Percentiles rank a stretch among this genome's conserved stretches.
Conservation (phyloP, 2,113 vertebrate genomes). For the Suricata suricatta region DNA sequence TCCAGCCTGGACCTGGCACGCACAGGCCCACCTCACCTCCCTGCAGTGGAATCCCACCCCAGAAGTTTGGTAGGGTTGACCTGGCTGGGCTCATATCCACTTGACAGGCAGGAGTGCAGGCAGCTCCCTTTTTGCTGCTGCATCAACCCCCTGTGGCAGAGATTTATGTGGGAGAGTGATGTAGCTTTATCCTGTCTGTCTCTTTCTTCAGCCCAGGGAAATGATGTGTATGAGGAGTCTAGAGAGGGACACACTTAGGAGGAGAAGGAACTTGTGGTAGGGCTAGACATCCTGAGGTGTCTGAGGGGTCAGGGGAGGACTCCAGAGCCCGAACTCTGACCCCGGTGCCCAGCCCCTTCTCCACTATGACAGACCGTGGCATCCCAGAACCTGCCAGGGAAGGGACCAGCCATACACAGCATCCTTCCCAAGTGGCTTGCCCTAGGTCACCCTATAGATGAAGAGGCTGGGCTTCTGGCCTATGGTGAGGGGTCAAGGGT, state of each 20-base stretch:
- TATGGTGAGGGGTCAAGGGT: neutral
- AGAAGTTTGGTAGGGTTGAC: neutral
- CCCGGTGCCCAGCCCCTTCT: neutral
- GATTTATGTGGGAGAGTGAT: neutral
- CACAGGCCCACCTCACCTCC: neutral
- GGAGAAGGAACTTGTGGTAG: neutral
- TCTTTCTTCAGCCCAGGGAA: neutral
- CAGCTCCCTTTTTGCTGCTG: neutral
- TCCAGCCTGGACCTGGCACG: neutral
- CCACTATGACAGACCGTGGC: neutral
- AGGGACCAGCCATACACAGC: neutral
- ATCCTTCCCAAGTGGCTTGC: neutral
- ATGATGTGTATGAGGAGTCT: neutral
- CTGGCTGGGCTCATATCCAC: neutral
- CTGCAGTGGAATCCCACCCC: neutral
- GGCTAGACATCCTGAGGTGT: neutral
- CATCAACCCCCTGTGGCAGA: neutral
- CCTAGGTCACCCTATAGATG: neutral
- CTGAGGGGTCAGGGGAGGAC: neutral
- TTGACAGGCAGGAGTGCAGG: neutral
- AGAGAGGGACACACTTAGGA: neutral
- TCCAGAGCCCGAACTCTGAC: neutral
- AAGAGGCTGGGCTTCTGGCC: neutral
- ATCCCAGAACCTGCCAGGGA: neutral
- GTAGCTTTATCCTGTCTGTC: neutral